Evolutionary conservation across 2,888 invertebrate species (phyloP).

Genomic region (Gisinianus flammeolus): DNA sequence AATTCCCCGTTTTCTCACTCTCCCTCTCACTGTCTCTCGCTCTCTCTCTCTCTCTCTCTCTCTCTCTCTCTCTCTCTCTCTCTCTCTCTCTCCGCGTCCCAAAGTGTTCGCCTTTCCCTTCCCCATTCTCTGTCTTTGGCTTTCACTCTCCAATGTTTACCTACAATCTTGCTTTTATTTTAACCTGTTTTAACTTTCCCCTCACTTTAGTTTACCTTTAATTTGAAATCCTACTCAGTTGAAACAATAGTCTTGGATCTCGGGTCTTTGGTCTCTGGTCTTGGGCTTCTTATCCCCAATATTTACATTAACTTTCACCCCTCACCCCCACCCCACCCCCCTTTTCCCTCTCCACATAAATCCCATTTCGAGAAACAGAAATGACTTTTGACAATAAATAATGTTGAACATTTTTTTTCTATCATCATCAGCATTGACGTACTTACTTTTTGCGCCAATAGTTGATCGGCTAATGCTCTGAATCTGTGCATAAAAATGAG

Average conservation of each 20-base stretch:
- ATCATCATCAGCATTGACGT: too few species aligned
- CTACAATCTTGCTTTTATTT: too few species aligned
- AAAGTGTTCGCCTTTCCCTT: not conserved
- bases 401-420: too few species aligned
- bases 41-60: not conserved
- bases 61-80: not conserved
- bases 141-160: too few species aligned
- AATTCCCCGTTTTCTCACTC: not conserved
- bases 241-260: not conserved
- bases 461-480: too few species aligned
- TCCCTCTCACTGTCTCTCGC: not conserved
- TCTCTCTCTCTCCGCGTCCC: not conserved
- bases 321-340: not conserved
- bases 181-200: conserved; percentile 1
- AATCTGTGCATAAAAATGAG: not conserved
- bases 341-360: not conserved
- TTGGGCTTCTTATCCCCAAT: too few species aligned
- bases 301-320: not conserved
- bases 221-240: not conserved
- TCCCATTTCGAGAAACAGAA: not conserved
- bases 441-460: not conserved
- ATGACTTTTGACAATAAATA: not conserved
- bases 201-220: not conserved
- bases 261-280: not conserved
- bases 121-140: not conserved